Evolutionary conservation across 1,140 invertebrate genomes (phyloP).

Genomic region (Bombus pyrosoma): DNA sequence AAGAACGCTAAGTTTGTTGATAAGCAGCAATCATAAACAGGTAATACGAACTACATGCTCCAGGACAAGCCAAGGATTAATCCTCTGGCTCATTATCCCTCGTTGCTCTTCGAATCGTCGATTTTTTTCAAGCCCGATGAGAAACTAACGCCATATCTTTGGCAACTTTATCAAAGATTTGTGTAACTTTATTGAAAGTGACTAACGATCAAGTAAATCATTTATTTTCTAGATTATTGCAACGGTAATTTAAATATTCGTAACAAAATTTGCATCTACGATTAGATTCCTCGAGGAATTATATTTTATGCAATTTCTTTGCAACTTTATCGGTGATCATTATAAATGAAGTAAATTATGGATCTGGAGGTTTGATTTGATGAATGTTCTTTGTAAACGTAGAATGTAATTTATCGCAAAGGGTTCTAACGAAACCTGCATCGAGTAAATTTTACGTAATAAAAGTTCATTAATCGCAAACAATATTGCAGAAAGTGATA

Average conservation of each 20-base stretch:
- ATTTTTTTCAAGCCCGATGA: background rate
- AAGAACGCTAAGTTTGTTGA: conserved; percentile 53
- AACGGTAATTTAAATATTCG: background rate
- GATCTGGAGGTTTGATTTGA: too few relatives aligned
- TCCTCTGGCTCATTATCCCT: conserved; percentile 12
- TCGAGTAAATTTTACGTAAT: background rate
- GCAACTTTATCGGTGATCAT: too few relatives aligned
- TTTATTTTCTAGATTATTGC: background rate
- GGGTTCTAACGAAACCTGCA: too few relatives aligned
- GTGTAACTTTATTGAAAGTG: background rate
- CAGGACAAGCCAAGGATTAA: conserved; percentile 20
- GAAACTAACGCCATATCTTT: too few relatives aligned
- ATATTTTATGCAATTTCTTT: background rate
- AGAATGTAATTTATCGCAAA: too few relatives aligned
- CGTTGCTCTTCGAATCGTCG: too few relatives aligned
- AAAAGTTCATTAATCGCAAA: background rate
- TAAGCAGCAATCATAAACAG: conserved; percentile 59
- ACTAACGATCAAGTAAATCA: background rate
- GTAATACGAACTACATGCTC: conserved; percentile 2
- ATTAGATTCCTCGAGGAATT: background rate
- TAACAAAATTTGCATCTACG: background rate
- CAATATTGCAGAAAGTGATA: background rate
- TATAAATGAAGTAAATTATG: too few relatives aligned
- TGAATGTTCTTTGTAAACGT: too few relatives aligned
- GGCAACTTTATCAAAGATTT: too few relatives aligned